Evolutionary conservation across 2,797 vertebrate genomes (phyloP), one percentile per base, ranked within the genome.

Genomic region (Brachyrhaphis roseni): DNA sequence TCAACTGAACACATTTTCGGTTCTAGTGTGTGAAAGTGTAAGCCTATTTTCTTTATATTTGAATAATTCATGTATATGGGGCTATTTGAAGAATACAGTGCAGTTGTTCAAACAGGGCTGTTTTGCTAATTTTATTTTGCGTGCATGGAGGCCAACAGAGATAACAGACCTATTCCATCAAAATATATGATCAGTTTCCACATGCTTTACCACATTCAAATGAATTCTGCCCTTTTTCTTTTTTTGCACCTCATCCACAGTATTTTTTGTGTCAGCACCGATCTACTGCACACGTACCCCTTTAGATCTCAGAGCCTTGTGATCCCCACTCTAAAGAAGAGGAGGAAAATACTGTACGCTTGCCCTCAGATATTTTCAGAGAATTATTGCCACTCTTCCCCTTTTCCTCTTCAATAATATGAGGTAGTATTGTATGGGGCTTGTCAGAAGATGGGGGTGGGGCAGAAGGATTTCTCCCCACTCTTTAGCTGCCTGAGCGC

Each of bases 401-500:
- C 88, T 87, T 91, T 91, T 90, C 87, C 92, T 89, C 88, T 91
- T 91, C 86, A 89, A 86, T 93, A 88, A 92, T 88, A 90, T 74
- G 86, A 89, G 90, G 88, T 90, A 84, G 91, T 91, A 92, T 93
- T 93, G 92, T 93, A 89, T 84, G 81, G 87, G 88, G 84, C 89
- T 87, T 91, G 90, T 93, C 88, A 87, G 87, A 73, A 87, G 83
- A 88, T 91, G 92, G 92, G 93, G 93, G 91, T 88, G 88, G 87
- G 89, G 91, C 79, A 80, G 81, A 79, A 84, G 82, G 86, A 89
- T 75, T 87, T 88, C 93, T 93, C 89, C 12, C 86, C 90, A 92
- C 94, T 94, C 93, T 93, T 93, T 93, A 93, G 94, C 92, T 92
- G 90, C 89, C 91, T 92, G 90, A 92, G 91, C 89, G 78, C 90